These are phyloP conservation scores for Stigmatopora nigra DNA, from an alignment of 2,113 vertebrate genomes.

Conservation along the genomic window DNA sequence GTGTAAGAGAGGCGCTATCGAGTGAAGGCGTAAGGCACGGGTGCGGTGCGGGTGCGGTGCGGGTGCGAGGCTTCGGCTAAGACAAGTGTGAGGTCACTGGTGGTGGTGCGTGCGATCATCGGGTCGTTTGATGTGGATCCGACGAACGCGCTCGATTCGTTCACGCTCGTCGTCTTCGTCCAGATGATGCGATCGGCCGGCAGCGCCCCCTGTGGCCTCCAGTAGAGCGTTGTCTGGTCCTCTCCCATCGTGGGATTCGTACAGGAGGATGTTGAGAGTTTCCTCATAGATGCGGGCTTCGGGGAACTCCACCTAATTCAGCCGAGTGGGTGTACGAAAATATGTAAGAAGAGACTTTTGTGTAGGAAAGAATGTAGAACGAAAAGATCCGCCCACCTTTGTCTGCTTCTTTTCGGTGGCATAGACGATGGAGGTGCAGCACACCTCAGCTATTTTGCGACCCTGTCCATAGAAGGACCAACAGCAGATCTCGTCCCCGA, in stretches of 20 bases:
- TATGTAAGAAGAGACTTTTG: too few relatives aligned
- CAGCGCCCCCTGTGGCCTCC: slow-evolving; percentile 89
- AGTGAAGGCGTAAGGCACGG: slow-evolving; percentile 61
- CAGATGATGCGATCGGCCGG: slow-evolving; percentile 84
- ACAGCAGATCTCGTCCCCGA: slow-evolving; percentile 97
- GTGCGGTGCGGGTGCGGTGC: too few relatives aligned
- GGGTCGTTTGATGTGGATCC: slow-evolving; percentile 89
- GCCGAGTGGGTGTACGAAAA: neutral
- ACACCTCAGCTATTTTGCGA: slow-evolving; percentile 92
- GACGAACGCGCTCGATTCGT: slow-evolving; percentile 83
- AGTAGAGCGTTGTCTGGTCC: slow-evolving; percentile 91
- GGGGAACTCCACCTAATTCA: slow-evolving; percentile 88
- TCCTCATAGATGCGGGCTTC: slow-evolving; percentile 97
- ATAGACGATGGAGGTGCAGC: slow-evolving; percentile 97
- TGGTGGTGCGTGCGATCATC: slow-evolving; percentile 93
- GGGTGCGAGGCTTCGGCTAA: slow-evolving; percentile 35
- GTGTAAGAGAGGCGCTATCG: slow-evolving; percentile 38
- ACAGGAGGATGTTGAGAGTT: slow-evolving; percentile 94
- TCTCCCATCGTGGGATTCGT: slow-evolving; percentile 90
- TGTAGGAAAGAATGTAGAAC: neutral
- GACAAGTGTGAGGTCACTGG: slow-evolving; percentile 74
- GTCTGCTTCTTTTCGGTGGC: slow-evolving; percentile 99
- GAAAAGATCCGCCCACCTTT: slow-evolving; percentile 70
- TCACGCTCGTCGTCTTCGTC: slow-evolving; percentile 93
- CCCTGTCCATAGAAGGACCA: slow-evolving; percentile 98